Evolutionary conservation across 2,113 vertebrate genomes (phyloP).

Genomic region (Pteropus alecto): DNA sequence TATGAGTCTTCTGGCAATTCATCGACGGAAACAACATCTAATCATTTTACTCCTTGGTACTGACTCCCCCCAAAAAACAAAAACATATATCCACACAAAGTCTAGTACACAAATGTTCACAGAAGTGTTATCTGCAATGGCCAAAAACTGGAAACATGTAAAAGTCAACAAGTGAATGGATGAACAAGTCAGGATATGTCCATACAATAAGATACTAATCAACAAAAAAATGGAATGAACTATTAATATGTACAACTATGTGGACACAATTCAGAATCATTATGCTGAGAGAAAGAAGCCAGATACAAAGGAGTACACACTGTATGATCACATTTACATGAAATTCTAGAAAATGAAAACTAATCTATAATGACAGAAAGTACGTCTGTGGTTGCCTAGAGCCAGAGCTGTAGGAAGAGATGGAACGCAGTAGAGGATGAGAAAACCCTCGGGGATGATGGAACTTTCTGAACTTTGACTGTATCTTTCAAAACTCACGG

Average conservation of each 20-base stretch:
- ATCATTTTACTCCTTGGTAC: neutral
- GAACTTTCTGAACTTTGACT: neutral
- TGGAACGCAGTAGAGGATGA: neutral
- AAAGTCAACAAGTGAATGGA: neutral
- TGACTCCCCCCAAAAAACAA: neutral
- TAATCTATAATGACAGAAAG: neutral
- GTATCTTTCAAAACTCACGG: neutral
- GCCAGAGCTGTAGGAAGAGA: neutral
- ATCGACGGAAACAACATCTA: neutral
- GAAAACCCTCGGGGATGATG: neutral
- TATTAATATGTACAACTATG: neutral
- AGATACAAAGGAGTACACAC: neutral
- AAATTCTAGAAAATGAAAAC: slow-evolving; percentile 4
- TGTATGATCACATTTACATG: neutral
- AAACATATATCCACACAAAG: neutral
- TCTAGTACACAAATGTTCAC: neutral
- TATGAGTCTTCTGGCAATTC: neutral
- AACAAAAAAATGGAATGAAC: neutral
- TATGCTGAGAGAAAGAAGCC: neutral
- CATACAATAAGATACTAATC: neutral
- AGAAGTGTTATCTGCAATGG: neutral
- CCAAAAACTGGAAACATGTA: neutral
- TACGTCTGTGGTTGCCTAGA: neutral
- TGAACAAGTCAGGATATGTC: neutral
- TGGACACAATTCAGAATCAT: neutral